Percentiles rank a stretch among this genome's conserved stretches.
Conservation (phyloP, 2,797 vertebrate genomes). For the Macroramphosus scolopax region DNA sequence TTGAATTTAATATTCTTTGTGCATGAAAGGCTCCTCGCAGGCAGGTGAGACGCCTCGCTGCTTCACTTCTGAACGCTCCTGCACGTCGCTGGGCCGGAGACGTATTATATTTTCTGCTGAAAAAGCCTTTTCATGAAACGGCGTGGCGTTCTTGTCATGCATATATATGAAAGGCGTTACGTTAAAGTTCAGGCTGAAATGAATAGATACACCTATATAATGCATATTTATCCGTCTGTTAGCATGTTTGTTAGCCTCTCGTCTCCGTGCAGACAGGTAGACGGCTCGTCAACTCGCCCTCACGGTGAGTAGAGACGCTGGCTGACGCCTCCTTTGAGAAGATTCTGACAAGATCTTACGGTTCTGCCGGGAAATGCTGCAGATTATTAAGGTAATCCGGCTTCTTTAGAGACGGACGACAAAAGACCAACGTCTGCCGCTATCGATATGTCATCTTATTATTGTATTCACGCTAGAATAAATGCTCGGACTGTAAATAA, state of each 20-base stretch:
- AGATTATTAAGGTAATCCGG: slow-evolving; percentile 19
- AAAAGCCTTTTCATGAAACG: slow-evolving; percentile 3
- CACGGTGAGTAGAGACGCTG: slow-evolving; percentile 32
- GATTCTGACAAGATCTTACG: slow-evolving; percentile 29
- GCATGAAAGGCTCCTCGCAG: slow-evolving; percentile 12
- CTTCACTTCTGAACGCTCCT: not conserved
- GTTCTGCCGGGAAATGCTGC: slow-evolving; percentile 16
- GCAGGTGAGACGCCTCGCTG: slow-evolving; percentile 14
- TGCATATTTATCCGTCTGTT: too few species aligned
- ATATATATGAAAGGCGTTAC: slow-evolving; percentile 11
- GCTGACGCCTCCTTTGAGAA: slow-evolving; percentile 30
- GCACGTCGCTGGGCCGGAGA: not conserved
- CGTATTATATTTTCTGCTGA: slow-evolving; percentile 1
- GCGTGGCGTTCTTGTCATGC: not conserved
- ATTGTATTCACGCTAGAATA: not conserved
- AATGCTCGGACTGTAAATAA: not conserved
- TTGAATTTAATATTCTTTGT: slow-evolving; percentile 24
- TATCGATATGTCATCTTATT: not conserved
- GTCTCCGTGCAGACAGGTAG: slow-evolving; percentile 38
- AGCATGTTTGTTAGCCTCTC: slow-evolving; percentile 19
- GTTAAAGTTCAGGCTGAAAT: too few species aligned
- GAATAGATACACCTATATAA: too few species aligned
- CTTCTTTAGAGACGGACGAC: not conserved
- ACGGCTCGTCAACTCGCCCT: slow-evolving; percentile 31
- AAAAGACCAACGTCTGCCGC: not conserved